These are phyloP conservation scores for Pseudococcus jackbeardsleyi DNA, from an alignment of 2,888 invertebrate genomes.

Conservation along the genomic window DNA sequence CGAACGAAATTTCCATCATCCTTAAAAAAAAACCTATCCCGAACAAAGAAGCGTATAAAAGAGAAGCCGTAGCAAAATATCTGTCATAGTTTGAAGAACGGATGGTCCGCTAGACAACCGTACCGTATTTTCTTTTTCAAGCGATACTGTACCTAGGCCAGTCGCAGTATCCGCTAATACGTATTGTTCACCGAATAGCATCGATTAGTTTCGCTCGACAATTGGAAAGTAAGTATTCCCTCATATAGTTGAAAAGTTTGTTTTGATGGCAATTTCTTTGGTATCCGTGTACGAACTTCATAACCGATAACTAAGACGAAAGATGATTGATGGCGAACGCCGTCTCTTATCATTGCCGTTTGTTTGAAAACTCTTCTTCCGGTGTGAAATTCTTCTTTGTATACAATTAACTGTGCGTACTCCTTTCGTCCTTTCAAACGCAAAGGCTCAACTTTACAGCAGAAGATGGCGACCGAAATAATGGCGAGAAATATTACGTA, in stretches of 20 bases:
- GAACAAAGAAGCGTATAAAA: constrained; percentile 46
- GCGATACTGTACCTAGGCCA: constrained; percentile 46
- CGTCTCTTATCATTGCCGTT: constrained; percentile 42
- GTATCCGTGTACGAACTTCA: constrained; percentile 49
- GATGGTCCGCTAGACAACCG: constrained; percentile 58
- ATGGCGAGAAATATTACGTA: not conserved
- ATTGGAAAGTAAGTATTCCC: constrained; percentile 61
- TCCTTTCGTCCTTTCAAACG: not conserved
- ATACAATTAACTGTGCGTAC: not conserved
- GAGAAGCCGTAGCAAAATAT: constrained; percentile 61
- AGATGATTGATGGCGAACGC: constrained; percentile 61
- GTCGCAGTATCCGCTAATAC: constrained; percentile 57
- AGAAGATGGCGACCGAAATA: not conserved
- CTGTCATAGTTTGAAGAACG: constrained; percentile 59
- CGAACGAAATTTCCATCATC: constrained; percentile 17
- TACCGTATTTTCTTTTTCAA: constrained; percentile 48
- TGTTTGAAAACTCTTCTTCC: constrained; percentile 49
- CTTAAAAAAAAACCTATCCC: not conserved
- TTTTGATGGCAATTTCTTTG: constrained; percentile 63
- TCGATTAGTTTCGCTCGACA: constrained; percentile 61
- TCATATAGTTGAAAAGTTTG: constrained; percentile 58
- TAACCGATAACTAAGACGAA: constrained; percentile 39
- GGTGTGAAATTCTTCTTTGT: constrained; percentile 50
- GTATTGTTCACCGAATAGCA: constrained; percentile 62
- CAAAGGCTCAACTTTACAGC: no score